These are phyloP conservation scores for Bradypus variegatus DNA, from an alignment of 2,797 vertebrate genomes.

Conservation along the genomic window DNA sequence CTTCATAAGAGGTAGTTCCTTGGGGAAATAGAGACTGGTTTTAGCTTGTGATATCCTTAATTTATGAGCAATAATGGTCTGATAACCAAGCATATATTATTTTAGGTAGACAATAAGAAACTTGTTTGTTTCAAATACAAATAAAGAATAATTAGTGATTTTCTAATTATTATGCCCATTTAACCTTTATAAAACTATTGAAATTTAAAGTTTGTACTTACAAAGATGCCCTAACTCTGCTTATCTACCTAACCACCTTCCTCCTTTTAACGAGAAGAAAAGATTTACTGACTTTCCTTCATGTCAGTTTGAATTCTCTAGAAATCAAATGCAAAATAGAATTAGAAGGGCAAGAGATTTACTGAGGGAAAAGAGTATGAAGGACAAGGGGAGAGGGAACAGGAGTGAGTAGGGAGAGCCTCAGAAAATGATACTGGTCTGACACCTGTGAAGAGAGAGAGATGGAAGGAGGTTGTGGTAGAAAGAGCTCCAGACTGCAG, in stretches of 20 bases:
- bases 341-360: neutral
- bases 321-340: neutral
- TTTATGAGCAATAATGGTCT: neutral
- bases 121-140: neutral
- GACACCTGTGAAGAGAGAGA: neutral
- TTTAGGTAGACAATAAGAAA: neutral
- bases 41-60: neutral
- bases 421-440: neutral
- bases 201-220: neutral
- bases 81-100: neutral
- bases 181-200: neutral
- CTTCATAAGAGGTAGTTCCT: slow-evolving; percentile 11
- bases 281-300: neutral
- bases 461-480: neutral
- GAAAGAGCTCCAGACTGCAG: neutral
- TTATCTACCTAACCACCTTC: neutral
- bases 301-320: neutral
- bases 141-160: neutral
- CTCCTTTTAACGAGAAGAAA: neutral
- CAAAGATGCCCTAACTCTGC: neutral
- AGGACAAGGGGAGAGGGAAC: neutral
- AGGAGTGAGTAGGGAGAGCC: neutral
- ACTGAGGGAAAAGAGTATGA: neutral
- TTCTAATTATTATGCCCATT: neutral
- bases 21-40: neutral